Percentiles rank a stretch among this genome's conserved stretches.
These are phyloP conservation scores for Actias luna DNA, from an alignment of 2,888 invertebrate genomes.

Conservation along the genomic window DNA sequence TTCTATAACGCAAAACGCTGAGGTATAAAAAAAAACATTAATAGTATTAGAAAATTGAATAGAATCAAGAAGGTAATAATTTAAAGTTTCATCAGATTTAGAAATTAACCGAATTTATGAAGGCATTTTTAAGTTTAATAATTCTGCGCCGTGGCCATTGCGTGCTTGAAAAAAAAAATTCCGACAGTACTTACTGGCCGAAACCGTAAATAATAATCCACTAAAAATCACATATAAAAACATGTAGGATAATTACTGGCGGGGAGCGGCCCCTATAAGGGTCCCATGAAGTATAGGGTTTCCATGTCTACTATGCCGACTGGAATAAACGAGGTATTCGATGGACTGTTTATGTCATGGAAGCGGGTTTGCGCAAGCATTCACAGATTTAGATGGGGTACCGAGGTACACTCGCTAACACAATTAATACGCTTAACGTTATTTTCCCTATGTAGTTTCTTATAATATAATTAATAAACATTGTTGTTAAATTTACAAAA, in stretches of 20 bases:
- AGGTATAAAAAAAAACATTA: no score
- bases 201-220: constrained; percentile 77
- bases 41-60: no score
- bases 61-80: no score
- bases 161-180: constrained; percentile 16
- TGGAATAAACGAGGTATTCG: constrained; percentile 65
- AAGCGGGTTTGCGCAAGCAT: constrained; percentile 82
- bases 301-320: constrained; percentile 35
- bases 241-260: constrained; percentile 78
- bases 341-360: constrained; percentile 78
- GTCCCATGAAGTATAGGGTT: constrained; percentile 59
- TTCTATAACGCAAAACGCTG: no score
- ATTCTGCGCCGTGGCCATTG: neutral
- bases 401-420: constrained; percentile 54
- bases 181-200: constrained; percentile 43
- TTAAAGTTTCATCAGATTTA: no score
- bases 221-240: constrained; percentile 78
- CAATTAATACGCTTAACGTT: constrained; percentile 27
- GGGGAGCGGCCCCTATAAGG: constrained; percentile 70
- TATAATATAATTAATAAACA: no score
- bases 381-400: constrained; percentile 81
- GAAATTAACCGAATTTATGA: no score
- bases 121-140: neutral
- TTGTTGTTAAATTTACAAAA: no score
- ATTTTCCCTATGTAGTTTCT: no score